Percentiles rank a stretch among this genome's conserved stretches.
phyloP scores from a whole-genome alignment of 2,113 vertebrate species.

The Ictidomys tridecemlineatus region DNA sequence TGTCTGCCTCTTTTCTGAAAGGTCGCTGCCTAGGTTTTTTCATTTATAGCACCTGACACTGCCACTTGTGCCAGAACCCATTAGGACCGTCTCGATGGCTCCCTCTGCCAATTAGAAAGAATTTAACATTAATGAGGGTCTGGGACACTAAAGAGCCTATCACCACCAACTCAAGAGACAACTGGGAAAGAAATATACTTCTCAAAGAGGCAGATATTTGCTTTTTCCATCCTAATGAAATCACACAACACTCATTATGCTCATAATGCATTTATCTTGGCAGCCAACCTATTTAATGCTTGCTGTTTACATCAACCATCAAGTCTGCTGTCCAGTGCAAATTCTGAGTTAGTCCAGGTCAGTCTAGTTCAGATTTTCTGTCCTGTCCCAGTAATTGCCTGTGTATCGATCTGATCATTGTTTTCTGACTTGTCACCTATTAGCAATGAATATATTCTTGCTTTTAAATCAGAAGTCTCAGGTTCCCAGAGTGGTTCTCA shows the following conservation, averaged over 20 bases:
- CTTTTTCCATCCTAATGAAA: constrained; percentile 60
- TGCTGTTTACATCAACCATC: constrained; percentile 56
- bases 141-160: neutral
- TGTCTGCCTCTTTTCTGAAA: constrained; percentile 53
- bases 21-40: constrained; percentile 33
- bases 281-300: neutral
- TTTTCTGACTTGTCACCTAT: neutral
- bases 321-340: constrained; percentile 22
- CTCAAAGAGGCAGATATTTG: constrained; percentile 48
- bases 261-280: constrained; percentile 65
- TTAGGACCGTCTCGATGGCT: neutral
- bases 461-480: neutral
- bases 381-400: neutral
- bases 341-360: constrained; percentile 22
- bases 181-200: neutral
- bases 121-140: constrained; percentile 48
- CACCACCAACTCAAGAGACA: neutral
- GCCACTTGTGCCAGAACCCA: constrained; percentile 40
- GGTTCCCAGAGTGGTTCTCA: neutral
- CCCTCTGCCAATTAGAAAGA: constrained; percentile 63
- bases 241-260: constrained; percentile 16
- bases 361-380: constrained; percentile 31
- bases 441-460: neutral
- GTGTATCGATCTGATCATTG: neutral
- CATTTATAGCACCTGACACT: constrained; percentile 49